phyloP scores from a whole-genome alignment of 1,140 invertebrate species.

The Drosophila nebulosa region DNA sequence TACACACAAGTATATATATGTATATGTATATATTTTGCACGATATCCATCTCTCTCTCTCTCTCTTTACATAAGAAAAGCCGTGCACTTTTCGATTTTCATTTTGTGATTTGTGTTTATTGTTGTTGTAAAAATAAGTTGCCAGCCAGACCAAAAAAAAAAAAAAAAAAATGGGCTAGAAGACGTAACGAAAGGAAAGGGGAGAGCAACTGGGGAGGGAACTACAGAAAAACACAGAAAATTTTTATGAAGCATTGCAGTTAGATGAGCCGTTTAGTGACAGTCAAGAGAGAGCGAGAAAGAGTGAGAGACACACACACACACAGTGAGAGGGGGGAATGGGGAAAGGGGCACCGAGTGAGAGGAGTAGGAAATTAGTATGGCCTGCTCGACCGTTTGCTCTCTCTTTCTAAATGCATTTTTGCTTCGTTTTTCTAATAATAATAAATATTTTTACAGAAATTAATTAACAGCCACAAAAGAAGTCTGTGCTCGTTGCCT shows the following conservation, averaged over 20 bases:
- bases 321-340: not conserved
- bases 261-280: conserved; percentile 80
- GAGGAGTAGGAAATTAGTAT: conserved; percentile 15
- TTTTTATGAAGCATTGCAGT: conserved; percentile 80
- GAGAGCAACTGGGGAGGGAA: not conserved
- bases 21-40: conserved; percentile 24
- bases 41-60: conserved; percentile 31
- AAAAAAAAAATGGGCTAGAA: not conserved
- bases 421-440: conserved; percentile 63
- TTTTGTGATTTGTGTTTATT: conserved; percentile 72
- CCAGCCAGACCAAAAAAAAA: conserved; percentile 27
- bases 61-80: conserved; percentile 22
- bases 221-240: conserved; percentile 24
- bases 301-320: not conserved
- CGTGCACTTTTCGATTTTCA: conserved; percentile 75
- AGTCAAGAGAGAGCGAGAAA: conserved; percentile 61
- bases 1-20: conserved; percentile 18
- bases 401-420: conserved; percentile 40
- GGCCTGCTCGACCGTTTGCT: not conserved
- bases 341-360: not conserved
- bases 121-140: conserved; percentile 75
- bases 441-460: conserved; percentile 77
- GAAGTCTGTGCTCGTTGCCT: conserved; percentile 19
- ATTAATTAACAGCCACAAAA: conserved; percentile 67
- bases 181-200: not conserved